Evolutionary conservation across 1,140 invertebrate genomes (phyloP).

Genomic region (Holotrichia oblita): DNA sequence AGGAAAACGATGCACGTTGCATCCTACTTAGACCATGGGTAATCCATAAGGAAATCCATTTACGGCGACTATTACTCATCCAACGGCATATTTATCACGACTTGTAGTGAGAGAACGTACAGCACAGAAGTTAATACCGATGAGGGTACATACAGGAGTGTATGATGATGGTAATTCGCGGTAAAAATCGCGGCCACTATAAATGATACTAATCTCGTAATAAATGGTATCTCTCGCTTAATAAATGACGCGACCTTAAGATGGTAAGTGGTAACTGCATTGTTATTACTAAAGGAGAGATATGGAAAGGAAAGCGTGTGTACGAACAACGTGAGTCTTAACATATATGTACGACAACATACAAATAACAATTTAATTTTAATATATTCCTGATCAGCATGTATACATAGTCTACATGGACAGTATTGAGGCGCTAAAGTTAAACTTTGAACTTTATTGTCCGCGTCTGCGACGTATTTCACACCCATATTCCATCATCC

Average conservation of each 20-base stretch:
- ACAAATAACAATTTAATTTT: too few relatives aligned
- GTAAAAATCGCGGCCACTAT: conserved; percentile 20
- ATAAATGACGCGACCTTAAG: conserved; percentile 27
- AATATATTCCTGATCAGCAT: too few relatives aligned
- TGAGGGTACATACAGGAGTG: background rate
- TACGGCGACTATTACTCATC: conserved; percentile 27
- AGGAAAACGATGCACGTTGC: background rate
- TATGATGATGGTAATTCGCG: background rate
- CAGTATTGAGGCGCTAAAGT: too few relatives aligned
- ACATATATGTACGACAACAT: too few relatives aligned
- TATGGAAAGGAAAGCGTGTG: background rate
- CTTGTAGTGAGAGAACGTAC: conserved; percentile 14
- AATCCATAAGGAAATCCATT: conserved; percentile 36
- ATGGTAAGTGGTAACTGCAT: conserved; percentile 28
- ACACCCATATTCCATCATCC: too few relatives aligned
- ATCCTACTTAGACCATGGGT: background rate
- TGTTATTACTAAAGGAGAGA: background rate
- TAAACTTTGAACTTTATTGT: too few relatives aligned
- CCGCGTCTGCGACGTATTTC: too few relatives aligned
- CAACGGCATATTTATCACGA: conserved; percentile 32
- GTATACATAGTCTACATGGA: too few relatives aligned
- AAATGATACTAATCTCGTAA: conserved; percentile 38
- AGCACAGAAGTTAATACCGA: conserved; percentile 37
- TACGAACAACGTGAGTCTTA: too few relatives aligned
- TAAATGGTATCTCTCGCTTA: conserved; percentile 33